A percentile compares a stretch with the other conserved stretches of the same genome.
These are phyloP conservation scores for Acronicta aceris DNA, from an alignment of 2,888 invertebrate species.

Conservation along the genomic window DNA sequence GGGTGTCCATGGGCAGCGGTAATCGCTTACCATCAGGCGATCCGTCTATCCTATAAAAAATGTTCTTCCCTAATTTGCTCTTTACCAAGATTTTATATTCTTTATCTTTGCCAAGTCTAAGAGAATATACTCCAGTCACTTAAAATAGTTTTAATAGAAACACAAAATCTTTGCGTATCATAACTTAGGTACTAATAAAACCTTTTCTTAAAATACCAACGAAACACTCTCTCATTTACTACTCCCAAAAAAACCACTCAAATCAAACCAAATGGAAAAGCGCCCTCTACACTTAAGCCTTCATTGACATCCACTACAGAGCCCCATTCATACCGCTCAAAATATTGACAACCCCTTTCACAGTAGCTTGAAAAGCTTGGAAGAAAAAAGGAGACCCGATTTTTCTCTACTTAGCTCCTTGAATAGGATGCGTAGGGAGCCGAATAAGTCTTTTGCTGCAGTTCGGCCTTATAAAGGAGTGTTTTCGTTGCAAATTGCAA, in stretches of 20 bases:
- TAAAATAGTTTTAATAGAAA: no score
- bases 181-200: no score
- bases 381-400: conserved; percentile 83
- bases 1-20: no score
- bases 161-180: no score
- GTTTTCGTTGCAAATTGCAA: conserved; percentile 76
- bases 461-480: conserved; percentile 61
- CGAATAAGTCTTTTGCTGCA: conserved; percentile 74
- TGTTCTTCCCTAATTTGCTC: no score
- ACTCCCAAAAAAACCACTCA: conserved; percentile 21
- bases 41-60: no score
- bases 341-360: conserved; percentile 88
- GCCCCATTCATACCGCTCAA: conserved; percentile 84
- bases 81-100: no score
- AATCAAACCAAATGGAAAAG: conserved; percentile 66
- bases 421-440: conserved; percentile 79
- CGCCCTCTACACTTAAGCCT: conserved; percentile 72
- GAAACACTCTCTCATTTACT: neutral
- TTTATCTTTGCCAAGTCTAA: no score
- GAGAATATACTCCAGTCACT: no score
- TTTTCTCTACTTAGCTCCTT: conserved; percentile 78
- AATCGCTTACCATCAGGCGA: no score
- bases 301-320: conserved; percentile 82
- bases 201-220: neutral
- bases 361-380: conserved; percentile 77